phyloP scores from a whole-genome alignment of 2,113 vertebrate genomes.

The Ictalurus furcatus region DNA sequence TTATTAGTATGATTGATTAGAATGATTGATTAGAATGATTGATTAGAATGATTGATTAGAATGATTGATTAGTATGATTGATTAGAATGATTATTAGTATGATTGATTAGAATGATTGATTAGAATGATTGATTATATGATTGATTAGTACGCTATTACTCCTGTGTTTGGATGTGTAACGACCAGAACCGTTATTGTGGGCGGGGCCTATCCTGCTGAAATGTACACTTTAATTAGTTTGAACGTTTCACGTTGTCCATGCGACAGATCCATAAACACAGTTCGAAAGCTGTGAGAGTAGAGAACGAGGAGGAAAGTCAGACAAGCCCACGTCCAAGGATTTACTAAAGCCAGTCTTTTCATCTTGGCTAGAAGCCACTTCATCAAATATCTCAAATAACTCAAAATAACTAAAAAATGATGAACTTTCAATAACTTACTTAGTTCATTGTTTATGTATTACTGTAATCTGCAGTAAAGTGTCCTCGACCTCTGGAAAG shows the following conservation, averaged over 20 bases:
- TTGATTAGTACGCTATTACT: too few relatives aligned
- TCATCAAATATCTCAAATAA: neutral
- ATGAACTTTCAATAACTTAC: too few relatives aligned
- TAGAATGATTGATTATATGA: too few relatives aligned
- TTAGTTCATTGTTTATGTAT: too few relatives aligned
- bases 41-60: too few relatives aligned
- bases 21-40: too few relatives aligned
- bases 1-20: too few relatives aligned
- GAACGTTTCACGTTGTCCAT: neutral
- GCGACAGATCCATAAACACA: neutral
- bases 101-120: too few relatives aligned
- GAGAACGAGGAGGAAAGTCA: neutral
- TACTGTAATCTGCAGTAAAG: too few relatives aligned
- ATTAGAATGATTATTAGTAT: too few relatives aligned
- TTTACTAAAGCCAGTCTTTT: neutral
- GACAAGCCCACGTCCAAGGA: neutral
- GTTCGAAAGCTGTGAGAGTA: neutral
- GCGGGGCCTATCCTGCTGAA: neutral
- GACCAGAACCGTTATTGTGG: neutral
- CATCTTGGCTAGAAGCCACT: neutral
- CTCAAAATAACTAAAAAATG: neutral
- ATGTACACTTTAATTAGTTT: neutral
- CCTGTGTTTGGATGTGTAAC: neutral
- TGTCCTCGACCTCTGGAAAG: too few relatives aligned
- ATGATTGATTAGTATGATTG: too few relatives aligned